Base-by-base conservation (phyloP, 2,888 invertebrate genomes). In the Biston stratarius region DNA sequence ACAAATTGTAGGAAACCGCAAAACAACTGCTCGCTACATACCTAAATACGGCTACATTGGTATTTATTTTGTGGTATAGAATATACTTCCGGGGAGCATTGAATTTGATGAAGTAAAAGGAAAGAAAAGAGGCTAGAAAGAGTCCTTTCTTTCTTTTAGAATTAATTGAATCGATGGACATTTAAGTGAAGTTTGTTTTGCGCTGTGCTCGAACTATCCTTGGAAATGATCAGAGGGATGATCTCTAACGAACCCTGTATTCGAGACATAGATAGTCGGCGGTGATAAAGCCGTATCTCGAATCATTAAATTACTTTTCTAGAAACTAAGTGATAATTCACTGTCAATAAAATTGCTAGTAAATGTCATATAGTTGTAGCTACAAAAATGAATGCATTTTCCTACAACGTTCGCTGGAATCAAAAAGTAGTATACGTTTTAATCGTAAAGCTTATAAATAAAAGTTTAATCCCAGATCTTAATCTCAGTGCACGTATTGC, bases 171-270 rank as follows among this genome's bases (percentile, higher is more conserved):
- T 61, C 70, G 74, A 73, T 77, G 56, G 59, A 60, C 42, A 15
- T 53, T 52, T 40, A 6, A 53, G 8, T 34, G n/a, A n/a, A 51
- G 3, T 5, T 11, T 24, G 36, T 12, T 8, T 34, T n/a, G 36
- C 36, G 10, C 11, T 52, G 9, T 76, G 74, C 74, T 81, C 73
- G 74, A 68, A 73, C 51, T 71, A 72, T 74, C 68, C 69, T 68
- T 76, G n/a, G 77, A 77, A 82, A 88, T 92, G 91, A 91, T 92
- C 90, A 92, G 87, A 81, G 84, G 83, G 85, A 82, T 83, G 83
- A 85, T 84, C 88, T 84, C 90, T 92, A 92, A 93, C 88, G 90
- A 92, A 88, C 85, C 87, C 77, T 88, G 88, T 11, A 38, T 12
- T 87, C 86, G 74, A 74, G 79, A 75, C 78, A 77, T 73, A 82